These are phyloP conservation scores for Protophormia terraenovae DNA, from an alignment of 2,888 invertebrate species.

Conservation along the genomic window DNA sequence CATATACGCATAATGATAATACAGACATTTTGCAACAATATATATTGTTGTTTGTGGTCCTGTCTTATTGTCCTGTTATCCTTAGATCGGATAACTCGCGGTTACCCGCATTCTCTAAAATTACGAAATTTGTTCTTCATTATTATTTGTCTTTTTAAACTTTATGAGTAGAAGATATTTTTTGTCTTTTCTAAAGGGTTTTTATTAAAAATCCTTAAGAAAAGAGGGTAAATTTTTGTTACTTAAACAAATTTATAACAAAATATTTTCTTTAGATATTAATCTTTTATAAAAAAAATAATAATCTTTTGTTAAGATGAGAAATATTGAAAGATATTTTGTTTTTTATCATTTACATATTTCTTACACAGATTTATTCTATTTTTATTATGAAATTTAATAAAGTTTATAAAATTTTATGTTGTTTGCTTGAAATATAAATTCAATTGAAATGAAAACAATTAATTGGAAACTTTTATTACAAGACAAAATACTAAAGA, in stretches of 20 bases:
- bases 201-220: not conserved
- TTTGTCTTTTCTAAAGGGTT: conserved; percentile 7
- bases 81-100: conserved; percentile 77
- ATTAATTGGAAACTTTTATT: not conserved
- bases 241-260: not conserved
- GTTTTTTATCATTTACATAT: conserved; percentile 11
- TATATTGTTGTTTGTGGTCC: conserved; percentile 30
- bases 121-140: conserved; percentile 33
- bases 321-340: not conserved
- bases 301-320: conserved; percentile 4
- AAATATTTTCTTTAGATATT: conserved; percentile 39
- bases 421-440: not conserved
- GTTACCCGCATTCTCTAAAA: conserved; percentile 74
- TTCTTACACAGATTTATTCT: not conserved
- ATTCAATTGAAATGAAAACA: conserved; percentile 16
- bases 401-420: not conserved
- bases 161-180: conserved; percentile 29
- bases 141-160: conserved; percentile 37
- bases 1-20: not conserved
- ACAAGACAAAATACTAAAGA: not conserved
- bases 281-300: conserved; percentile 31
- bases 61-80: conserved; percentile 65
- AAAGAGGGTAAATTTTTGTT: conserved; percentile 56
- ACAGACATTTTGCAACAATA: conserved; percentile 40
- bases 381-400: not conserved